Conservation (phyloP, 2,113 vertebrate species). For the Numenius arquata region DNA sequence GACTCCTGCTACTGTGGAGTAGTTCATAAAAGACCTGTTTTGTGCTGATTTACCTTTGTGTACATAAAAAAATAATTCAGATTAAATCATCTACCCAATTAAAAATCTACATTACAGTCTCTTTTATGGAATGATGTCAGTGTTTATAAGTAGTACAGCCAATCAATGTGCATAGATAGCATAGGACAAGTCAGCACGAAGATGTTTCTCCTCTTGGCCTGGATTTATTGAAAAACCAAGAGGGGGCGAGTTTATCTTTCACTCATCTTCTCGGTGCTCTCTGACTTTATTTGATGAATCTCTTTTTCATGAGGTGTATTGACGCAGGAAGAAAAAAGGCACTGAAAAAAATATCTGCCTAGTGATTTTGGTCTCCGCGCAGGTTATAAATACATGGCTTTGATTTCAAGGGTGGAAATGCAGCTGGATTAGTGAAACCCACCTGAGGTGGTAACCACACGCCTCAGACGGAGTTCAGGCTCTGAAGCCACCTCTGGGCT, state of each 20-base stretch:
- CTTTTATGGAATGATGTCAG: background rate
- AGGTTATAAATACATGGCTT: background rate
- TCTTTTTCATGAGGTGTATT: background rate
- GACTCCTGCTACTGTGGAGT: background rate
- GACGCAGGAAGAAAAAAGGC: background rate
- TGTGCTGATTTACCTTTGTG: background rate
- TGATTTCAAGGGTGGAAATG: background rate
- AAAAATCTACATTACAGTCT: background rate
- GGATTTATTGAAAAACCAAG: background rate
- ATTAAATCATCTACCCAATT: background rate
- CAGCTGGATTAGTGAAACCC: background rate
- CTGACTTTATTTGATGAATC: background rate
- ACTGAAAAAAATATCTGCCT: background rate
- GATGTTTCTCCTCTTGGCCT: background rate
- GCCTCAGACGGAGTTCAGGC: background rate
- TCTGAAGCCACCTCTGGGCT: background rate
- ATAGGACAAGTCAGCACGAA: background rate
- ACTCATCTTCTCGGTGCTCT: background rate
- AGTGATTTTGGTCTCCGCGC: background rate
- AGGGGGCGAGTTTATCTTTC: background rate
- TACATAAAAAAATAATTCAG: background rate
- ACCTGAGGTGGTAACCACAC: background rate
- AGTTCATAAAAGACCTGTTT: background rate
- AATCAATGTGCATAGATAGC: background rate
- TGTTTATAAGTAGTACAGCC: background rate